Conservation (phyloP, 1,140 invertebrate species). For the Carposina sasakii region DNA sequence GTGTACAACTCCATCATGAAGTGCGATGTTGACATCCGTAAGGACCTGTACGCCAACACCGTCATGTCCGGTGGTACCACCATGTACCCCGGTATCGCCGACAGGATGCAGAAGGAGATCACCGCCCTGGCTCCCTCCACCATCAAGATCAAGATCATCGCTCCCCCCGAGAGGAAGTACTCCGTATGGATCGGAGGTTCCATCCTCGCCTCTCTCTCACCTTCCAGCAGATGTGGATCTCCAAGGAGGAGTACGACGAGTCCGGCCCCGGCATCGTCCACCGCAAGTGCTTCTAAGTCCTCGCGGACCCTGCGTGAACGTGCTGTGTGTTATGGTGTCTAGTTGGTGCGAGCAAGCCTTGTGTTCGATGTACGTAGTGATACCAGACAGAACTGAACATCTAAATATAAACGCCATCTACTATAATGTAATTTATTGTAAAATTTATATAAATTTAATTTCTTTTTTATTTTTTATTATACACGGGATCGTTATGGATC, state of each 20-base stretch:
- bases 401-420: constrained; percentile 67
- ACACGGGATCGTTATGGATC: constrained; percentile 69
- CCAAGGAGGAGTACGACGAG: constrained; percentile 94
- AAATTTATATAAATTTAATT: constrained; percentile 73
- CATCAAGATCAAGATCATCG: constrained; percentile 96
- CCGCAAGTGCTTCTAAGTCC: constrained; percentile 93
- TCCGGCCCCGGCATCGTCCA: constrained; percentile 93
- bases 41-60: constrained; percentile 96
- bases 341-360: constrained; percentile 52
- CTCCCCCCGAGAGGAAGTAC: constrained; percentile 93
- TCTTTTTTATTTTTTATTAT: constrained; percentile 70
- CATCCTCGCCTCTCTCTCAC: constrained; percentile 90
- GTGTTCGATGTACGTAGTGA: constrained; percentile 70
- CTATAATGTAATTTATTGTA: constrained; percentile 71
- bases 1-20: constrained; percentile 98
- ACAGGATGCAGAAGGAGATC: constrained; percentile 93
- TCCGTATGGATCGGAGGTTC: constrained; percentile 93
- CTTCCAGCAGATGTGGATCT: constrained; percentile 95
- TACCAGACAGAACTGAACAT: constrained; percentile 71
- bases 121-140: constrained; percentile 91
- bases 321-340: constrained; percentile 59
- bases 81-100: constrained; percentile 93
- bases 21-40: constrained; percentile 94
- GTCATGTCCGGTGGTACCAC: constrained; percentile 97
- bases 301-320: constrained; percentile 46